Percentiles rank a stretch among this genome's conserved stretches.
Conservation (phyloP, 2,113 vertebrate genomes). For the Tor tambroides region DNA sequence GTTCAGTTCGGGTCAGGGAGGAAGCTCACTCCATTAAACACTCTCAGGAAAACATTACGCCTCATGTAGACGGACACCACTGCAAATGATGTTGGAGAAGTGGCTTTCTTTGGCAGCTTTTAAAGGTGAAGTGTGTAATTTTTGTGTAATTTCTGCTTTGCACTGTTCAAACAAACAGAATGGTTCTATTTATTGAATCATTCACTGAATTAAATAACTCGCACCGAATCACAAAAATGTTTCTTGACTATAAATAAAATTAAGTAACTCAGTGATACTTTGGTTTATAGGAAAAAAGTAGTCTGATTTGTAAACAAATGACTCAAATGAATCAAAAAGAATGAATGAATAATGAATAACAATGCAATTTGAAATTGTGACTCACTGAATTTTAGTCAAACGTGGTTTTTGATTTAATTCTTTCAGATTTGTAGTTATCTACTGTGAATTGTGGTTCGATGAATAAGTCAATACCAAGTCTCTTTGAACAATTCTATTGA, state of each 20-base stretch:
- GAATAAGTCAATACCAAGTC: neutral
- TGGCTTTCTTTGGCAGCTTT: conserved; percentile 16
- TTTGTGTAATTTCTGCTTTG: neutral
- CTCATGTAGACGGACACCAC: conserved; percentile 1
- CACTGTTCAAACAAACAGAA: neutral
- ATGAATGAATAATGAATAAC: neutral
- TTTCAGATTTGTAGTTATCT: neutral
- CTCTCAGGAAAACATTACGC: conserved; percentile 12
- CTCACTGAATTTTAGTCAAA: neutral
- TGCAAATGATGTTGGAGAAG: conserved; percentile 10
- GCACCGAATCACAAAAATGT: neutral
- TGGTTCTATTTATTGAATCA: neutral
- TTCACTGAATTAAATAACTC: neutral
- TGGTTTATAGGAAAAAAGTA: neutral
- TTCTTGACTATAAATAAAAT: neutral
- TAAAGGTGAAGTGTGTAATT: neutral
- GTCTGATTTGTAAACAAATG: neutral
- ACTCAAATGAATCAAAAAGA: neutral
- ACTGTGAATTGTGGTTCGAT: neutral
- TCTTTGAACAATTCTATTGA: neutral
- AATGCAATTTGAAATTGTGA: neutral
- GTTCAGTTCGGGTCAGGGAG: conserved; percentile 17
- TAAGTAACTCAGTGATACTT: too few relatives aligned
- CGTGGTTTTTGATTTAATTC: neutral
- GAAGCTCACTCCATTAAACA: conserved; percentile 37